Percentiles rank a stretch among this genome's conserved stretches.
Conservation (phyloP, 1,140 invertebrate genomes). For the Potamilus streckersoni region DNA sequence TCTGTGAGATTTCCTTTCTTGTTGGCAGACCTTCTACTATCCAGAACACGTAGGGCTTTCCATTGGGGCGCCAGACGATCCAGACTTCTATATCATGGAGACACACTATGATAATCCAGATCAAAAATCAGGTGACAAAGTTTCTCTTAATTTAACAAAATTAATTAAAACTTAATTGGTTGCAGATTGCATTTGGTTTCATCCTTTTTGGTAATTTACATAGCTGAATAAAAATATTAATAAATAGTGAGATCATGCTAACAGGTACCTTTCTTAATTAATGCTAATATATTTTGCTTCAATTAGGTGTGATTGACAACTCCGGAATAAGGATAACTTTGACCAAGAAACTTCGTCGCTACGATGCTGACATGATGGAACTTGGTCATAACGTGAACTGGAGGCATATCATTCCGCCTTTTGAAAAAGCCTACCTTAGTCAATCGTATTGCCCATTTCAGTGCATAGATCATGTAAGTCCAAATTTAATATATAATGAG, state of each 20-base stretch:
- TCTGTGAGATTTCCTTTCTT: background rate
- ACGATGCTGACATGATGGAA: slow-evolving; percentile 18
- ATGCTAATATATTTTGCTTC: background rate
- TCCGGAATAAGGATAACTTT: slow-evolving; percentile 12
- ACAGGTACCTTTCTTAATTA: no score
- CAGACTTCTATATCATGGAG: slow-evolving; percentile 32
- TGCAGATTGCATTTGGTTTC: no score
- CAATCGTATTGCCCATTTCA: slow-evolving; percentile 18
- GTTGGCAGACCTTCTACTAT: slow-evolving; percentile 30
- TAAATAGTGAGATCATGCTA: no score
- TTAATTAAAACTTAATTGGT: no score
- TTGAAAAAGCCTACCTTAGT: slow-evolving; percentile 15
- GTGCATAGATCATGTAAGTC: slow-evolving; percentile 20
- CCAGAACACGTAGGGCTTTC: slow-evolving; percentile 34
- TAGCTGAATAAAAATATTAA: no score
- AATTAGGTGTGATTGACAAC: slow-evolving; percentile 29
- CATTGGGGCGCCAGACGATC: slow-evolving; percentile 24
- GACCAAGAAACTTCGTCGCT: no score
- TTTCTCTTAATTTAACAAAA: no score
- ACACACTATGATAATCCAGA: slow-evolving; percentile 4
- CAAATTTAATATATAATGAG: no score
- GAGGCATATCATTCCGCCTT: slow-evolving; percentile 28
- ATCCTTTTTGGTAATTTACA: no score
- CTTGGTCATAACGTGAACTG: slow-evolving; percentile 16
- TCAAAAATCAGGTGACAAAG: background rate